Base-by-base conservation (phyloP, 1,140 invertebrate species). In the Telenomus remus region DNA sequence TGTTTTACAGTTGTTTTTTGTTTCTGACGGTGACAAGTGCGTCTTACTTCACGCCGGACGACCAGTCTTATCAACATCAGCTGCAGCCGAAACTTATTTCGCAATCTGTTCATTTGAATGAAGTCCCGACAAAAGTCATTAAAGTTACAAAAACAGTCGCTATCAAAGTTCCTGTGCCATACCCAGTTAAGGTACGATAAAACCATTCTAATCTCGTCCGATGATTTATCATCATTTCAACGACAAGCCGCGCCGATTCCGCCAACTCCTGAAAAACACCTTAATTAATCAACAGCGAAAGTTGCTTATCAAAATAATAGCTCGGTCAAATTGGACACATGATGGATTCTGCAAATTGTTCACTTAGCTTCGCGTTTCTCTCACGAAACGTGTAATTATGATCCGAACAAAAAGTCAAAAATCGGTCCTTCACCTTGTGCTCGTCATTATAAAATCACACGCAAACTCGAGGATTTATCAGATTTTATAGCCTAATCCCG, bases 131-230 rank as follows among this genome's bases (percentile, higher is more conserved):
- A 3, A 91, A 90, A 85, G 83, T 91, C n/a, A 89, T 92, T 44
- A 90, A 89, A 81, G 90, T 92, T 16, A 91, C 90, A 2, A 92
- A 91, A 83, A 92, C 91, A 0, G 85, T 91, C 9, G 91, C 91
- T 33, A 89, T 92, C 15, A 91, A 91, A 80, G 86, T 92, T 14
- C 91, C 91, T 5, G 91, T 91, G 11, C 91, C 91, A 19, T 91
- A 91, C 80, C 91, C 91, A 8, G 90, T 92, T 43, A 91, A 91
- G 82, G 89, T 88, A 78, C 47, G 66, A 61, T 64, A 65, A n/a
- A n/a, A 64, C 48, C 33, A 55, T 61, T 66, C 39, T 61, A 43
- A 74, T 49, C 51, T 63, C 35, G 53, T 63, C n/a, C 44, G 46
- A 71, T 71, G 63, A 63, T 49, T 56, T 63, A 61, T 55, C 42